Evolutionary conservation across 2,888 invertebrate species (phyloP), one percentile per base, ranked within the genome.

Genomic region (Tanaodytes sp.): DNA sequence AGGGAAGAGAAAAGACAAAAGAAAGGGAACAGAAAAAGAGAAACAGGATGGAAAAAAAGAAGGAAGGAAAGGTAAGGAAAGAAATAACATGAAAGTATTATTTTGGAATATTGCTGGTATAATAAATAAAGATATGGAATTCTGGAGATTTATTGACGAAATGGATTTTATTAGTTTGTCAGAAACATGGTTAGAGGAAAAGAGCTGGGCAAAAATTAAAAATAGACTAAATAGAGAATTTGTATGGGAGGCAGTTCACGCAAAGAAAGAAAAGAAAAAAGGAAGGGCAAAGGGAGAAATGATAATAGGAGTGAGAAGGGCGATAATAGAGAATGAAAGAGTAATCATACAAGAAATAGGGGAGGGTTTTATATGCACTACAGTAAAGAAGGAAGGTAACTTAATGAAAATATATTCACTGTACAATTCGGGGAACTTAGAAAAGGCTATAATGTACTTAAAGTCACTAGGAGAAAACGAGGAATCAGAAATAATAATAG

Each of bases 91-190:
- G 27, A 27, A 6, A 27, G 4, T 46, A 8, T 14, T 30, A 3
- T 71, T 71, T 33, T 73, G 59, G 59, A 74, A 70, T 23, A 61
- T 70, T 11, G 73, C 73, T 11, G 73, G 72, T 1, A 1, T 73
- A 19, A 14, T 8, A 8, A 66, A 65, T 72, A 43, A 43, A 27
- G 43, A 43, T 14, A 23, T 9, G 12, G 43, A 43, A 12, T 43
- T 43, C 23, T 43, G 71, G 58, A 36, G 61, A 0, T 55, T 14
- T 12, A 1, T 75, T 15, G 57, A 42, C 2, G 31, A 51, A 8
- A 71, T 48, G 20, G 71, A 73, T 2, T 23, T 66, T 0, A 31
- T 75, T 14, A 48, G 52, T 5, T 6, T 43, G 14, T 1, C 5
- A 6, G 43, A 43, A 14, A 43, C 43, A 2, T 43, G 43, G 43